phyloP scores from a whole-genome alignment of 2,888 invertebrate genomes.

The Meteorus cinctellus region DNA sequence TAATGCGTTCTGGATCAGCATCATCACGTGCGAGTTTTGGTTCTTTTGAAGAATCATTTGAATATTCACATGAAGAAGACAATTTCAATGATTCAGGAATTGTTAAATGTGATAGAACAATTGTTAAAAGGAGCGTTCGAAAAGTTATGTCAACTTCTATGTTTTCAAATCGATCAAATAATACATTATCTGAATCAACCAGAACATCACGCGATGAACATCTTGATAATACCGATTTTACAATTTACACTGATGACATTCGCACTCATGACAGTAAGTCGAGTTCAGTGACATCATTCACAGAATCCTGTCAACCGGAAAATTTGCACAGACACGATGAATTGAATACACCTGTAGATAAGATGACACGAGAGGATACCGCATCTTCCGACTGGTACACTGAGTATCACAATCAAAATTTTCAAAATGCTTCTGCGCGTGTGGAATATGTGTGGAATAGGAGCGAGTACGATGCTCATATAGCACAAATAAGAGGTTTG shows the following conservation, averaged over 20 bases:
- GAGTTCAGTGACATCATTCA: conserved; percentile 75
- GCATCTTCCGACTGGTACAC: conserved; percentile 76
- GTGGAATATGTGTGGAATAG: conserved; percentile 83
- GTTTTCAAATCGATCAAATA: conserved; percentile 36
- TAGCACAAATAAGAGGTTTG: conserved; percentile 88
- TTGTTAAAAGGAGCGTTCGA: conserved; percentile 79
- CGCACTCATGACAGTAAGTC: conserved; percentile 70
- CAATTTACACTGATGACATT: conserved; percentile 73
- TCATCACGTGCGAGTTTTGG: conserved; percentile 69
- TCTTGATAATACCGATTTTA: conserved; percentile 77
- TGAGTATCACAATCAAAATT: conserved; percentile 76
- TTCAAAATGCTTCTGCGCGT: conserved; percentile 80
- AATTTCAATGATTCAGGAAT: conserved; percentile 80
- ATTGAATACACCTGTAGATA: conserved; percentile 46
- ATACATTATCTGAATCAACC: conserved; percentile 64
- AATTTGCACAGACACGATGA: conserved; percentile 65
- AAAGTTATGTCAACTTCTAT: conserved; percentile 73
- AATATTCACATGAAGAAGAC: conserved; percentile 78
- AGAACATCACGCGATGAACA: conserved; percentile 77
- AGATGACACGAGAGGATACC: conserved; percentile 67
- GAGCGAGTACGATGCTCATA: conserved; percentile 90
- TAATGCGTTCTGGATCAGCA: conserved; percentile 64
- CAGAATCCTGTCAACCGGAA: conserved; percentile 76
- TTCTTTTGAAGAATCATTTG: conserved; percentile 75
- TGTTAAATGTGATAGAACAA: conserved; percentile 83